These are phyloP conservation scores for Coendou prehensilis DNA, from an alignment of 2,797 vertebrate species.

Conservation along the genomic window DNA sequence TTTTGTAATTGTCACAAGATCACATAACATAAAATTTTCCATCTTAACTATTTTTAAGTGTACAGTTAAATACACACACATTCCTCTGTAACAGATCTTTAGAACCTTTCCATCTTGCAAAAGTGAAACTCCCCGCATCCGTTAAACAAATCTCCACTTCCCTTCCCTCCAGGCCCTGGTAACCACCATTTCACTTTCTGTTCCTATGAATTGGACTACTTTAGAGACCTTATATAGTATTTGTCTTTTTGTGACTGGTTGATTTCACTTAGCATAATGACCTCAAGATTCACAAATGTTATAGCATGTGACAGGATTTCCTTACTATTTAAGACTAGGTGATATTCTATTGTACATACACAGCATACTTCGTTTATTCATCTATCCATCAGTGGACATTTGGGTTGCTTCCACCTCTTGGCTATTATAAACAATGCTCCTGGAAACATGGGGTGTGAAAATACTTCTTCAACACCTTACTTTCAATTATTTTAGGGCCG, in stretches of 20 bases:
- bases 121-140: neutral
- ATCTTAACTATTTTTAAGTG: neutral
- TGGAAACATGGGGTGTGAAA: neutral
- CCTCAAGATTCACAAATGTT: neutral
- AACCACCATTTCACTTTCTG: neutral
- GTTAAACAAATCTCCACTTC: no score
- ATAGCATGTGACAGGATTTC: neutral
- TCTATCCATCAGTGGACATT: neutral
- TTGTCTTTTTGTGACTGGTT: neutral
- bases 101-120: neutral
- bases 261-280: neutral
- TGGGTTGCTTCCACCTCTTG: neutral
- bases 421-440: neutral
- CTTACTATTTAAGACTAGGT: neutral
- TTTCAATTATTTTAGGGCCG: neutral
- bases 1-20: slow-evolving; percentile 3
- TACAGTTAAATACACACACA: neutral
- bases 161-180: neutral
- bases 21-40: neutral
- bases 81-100: neutral
- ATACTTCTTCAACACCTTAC: neutral
- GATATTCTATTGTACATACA: neutral
- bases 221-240: neutral
- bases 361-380: neutral
- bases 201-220: neutral